A percentile compares a stretch with the other conserved stretches of the same genome.
phyloP scores from a whole-genome alignment of 2,113 vertebrate genomes.

The Paramormyrops kingsleyae region DNA sequence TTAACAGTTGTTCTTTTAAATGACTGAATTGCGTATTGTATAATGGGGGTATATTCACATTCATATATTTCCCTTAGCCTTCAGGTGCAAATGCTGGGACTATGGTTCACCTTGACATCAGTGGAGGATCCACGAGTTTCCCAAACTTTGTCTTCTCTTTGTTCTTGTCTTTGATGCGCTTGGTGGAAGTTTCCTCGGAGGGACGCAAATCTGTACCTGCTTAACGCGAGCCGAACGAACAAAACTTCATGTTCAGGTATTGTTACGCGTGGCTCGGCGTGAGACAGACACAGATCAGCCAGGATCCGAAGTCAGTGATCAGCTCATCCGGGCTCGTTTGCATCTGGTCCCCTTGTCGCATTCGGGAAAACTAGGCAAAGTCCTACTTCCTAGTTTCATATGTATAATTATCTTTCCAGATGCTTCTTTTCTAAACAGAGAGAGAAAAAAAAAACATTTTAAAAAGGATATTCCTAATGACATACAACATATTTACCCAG shows the following conservation, averaged over 20 bases:
- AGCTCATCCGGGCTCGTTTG: neutral
- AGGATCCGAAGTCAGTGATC: neutral
- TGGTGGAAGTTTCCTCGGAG: constrained; percentile 34
- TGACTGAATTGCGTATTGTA: neutral
- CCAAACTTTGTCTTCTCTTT: neutral
- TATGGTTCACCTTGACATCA: neutral
- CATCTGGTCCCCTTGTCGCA: neutral
- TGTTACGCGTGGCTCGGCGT: constrained; percentile 98
- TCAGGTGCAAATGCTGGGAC: neutral
- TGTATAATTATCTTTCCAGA: neutral
- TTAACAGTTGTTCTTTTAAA: neutral
- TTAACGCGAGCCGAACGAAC: constrained; percentile 99
- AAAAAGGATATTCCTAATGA: neutral
- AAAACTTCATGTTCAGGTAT: constrained; percentile 98
- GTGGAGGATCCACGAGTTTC: neutral
- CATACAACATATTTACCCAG: neutral
- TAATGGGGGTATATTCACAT: neutral
- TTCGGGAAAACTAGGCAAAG: neutral
- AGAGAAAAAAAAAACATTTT: neutral
- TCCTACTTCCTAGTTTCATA: neutral
- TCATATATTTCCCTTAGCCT: neutral
- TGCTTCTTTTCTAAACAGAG: neutral
- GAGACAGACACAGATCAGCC: constrained; percentile 78
- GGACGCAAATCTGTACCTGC: constrained; percentile 84
- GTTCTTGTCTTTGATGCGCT: neutral